Base-by-base conservation (phyloP, 2,797 vertebrate genomes). In the Cephalopachus bancanus region DNA sequence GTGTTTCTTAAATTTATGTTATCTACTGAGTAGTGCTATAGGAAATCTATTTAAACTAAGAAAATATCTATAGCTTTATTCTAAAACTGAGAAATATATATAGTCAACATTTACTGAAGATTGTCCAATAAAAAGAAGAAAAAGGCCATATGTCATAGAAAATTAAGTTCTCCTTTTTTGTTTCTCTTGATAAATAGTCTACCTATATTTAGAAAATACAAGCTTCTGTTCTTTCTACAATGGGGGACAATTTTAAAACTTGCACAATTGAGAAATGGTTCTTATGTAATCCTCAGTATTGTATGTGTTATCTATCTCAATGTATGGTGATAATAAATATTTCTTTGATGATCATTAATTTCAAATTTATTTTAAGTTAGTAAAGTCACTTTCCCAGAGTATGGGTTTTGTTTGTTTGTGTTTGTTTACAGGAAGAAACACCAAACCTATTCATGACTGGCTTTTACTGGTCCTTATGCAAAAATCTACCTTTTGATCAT, bases 341-440 rank as follows among this genome's bases (percentile, higher is more conserved):
- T 64, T 97, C 92, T 92, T 79, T 94, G 20, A 91, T 86, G 90
- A 97, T 91, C 80, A 59, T 96, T 84, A 92, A 97, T 97, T 37
- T 16, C 96, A 69, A 89, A 95, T 97, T 85, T 81, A 83, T 96
- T 67, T 86, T 83, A 72, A 92, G 84, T 97, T 97, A 98, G 94
- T 22, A 98, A 97, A 92, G 81, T 75, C 71, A 93, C 97, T 98
- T 98, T 98, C 92, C 97, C 89, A 93, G 90, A 64, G 92, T 93
- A 24, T 76, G 71, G 57, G 59, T 80, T 94, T 65, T 76, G 19
- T 88, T 89, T 84, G 67, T 80, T 94, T 55, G 60, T 74, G 49
- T 72, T 89, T 96, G 71, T 96, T 81, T 86, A 72, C 19, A 89
- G 85, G 44, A 96, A 57, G 6, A 83, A 90, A 83, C 76, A 87